Evolutionary conservation across 2,888 invertebrate genomes (phyloP), one percentile per base, ranked within the genome.

Genomic region (Melanchra persicariae): DNA sequence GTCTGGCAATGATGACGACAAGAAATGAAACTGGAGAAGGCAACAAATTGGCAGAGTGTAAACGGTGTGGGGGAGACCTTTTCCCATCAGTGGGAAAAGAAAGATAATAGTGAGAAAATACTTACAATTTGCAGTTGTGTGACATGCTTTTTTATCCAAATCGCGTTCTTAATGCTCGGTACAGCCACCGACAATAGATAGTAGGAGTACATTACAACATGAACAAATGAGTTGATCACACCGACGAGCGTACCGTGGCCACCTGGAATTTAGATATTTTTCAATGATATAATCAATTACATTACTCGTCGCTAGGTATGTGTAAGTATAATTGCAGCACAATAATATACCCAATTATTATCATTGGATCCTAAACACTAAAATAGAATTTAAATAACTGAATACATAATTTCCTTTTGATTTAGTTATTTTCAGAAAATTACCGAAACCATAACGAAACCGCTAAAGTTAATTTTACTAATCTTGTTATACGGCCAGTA

Each of bases 141-240:
- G 74, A 99, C 97, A 87, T 98, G 96, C 80, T 98, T 98, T 90
- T 99, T 99, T 97, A 98, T 98, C 98, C 98, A 98, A 0, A 97
- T 90, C 65, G 97, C 97, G 72, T 97, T 95, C 82, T 97, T 97
- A 87, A 97, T 96, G 59, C 96, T 96, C 0, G 98, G 98, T 55
- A 97, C 96, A 70, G 97, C 93, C 0, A 98, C 98, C 0, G 98
- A 97, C 76, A 98, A 87, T 17, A 98, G 96, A 89, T 99, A 99
- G 90, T 99, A 98, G 0, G 95, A 94, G 88, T 99, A 99, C 98
- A 99, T 98, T 37, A 98, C 90, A 0, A 97, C 89, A 87, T 99
- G 98, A 0, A 99, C 98, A 73, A 97, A 97, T 0, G 96, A 95
- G 89, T 98, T 99, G 30, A 98, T 89, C 1, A 97, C 88, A 0